phyloP scores from a whole-genome alignment of 2,113 vertebrate species.

The Urocitellus parryii region DNA sequence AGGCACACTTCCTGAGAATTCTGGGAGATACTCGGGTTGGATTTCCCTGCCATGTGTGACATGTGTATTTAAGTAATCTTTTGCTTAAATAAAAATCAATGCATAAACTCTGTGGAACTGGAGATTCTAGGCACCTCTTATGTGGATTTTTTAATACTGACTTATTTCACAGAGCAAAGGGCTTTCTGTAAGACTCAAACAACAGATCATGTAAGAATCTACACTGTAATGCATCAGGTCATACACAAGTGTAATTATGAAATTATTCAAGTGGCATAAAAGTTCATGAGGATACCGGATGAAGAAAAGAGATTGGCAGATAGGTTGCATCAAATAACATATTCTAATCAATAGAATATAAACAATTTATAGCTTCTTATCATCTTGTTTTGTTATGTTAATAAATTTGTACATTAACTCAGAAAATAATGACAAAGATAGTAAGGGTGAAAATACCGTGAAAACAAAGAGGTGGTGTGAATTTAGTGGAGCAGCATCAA shows the following conservation, averaged over 20 bases:
- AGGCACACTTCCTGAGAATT: neutral
- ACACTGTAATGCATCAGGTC: neutral
- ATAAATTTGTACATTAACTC: neutral
- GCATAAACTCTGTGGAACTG: neutral
- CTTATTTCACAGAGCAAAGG: neutral
- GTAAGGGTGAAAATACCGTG: neutral
- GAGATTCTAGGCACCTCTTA: neutral
- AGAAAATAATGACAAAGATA: neutral
- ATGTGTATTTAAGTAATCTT: slow-evolving; percentile 33
- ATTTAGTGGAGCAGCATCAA: neutral
- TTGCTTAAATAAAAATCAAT: slow-evolving; percentile 1
- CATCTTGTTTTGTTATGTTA: neutral
- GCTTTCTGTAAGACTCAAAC: neutral
- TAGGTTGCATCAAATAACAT: neutral
- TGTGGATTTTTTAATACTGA: neutral
- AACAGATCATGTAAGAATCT: neutral
- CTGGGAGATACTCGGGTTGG: neutral
- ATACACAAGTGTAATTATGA: neutral
- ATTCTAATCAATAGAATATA: neutral
- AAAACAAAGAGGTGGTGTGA: neutral
- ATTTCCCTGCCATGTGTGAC: neutral
- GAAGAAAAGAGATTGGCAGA: neutral
- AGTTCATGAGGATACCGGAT: neutral
- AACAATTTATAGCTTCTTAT: neutral
- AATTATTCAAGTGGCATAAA: neutral